Evolutionary conservation across 2,888 invertebrate species (phyloP), one percentile per base, ranked within the genome.

Genomic region (Homarus gammarus): DNA sequence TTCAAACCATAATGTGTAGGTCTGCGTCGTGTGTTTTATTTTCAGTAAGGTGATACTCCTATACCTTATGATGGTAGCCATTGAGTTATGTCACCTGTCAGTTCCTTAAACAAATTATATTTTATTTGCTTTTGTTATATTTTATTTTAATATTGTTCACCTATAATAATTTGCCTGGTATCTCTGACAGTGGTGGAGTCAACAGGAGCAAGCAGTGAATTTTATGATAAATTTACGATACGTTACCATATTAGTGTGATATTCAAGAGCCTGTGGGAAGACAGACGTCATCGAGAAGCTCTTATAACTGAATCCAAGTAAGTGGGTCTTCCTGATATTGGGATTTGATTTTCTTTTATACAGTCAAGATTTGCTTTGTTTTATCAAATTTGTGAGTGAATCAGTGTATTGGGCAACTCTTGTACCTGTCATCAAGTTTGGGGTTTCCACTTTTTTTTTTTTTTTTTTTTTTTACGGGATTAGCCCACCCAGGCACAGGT

Each of bases 161-260:
- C 64, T 31, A 15, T 78, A 3, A 36, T 31, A 15, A 68, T 33
- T 38, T 15, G 2, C 0, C 38, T 72, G 33, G 51, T 75, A 89
- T 82, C 36, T 70, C 77, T 36, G 31, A 49, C 88, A 93, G 99
- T 99, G 93, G 98, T 99, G 87, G 99, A 99, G 95, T 97, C 98
- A 18, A 99, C 99, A 15, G 99, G 99, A 15, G 97, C 99, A 92
- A 98, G 98, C 94, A 98, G 98, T 56, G 99, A 99, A 95, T 99
- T 99, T 95, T 99, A 99, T 93, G 99, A 99, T 94, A 99, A 99
- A 95, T 99, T 99, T 94, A 98, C 98, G 18, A 99, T 99, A 93
- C 96, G 99, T 89, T 99, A 99, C 95, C 99, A 99, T 94, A 99
- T 99, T 94, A 99, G 99, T 94, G 96, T 99, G 93, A 98, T 99